Percentiles rank a stretch among this genome's conserved stretches.
phyloP scores from a whole-genome alignment of 2,888 invertebrate species.

The Hemaris fuciformis region DNA sequence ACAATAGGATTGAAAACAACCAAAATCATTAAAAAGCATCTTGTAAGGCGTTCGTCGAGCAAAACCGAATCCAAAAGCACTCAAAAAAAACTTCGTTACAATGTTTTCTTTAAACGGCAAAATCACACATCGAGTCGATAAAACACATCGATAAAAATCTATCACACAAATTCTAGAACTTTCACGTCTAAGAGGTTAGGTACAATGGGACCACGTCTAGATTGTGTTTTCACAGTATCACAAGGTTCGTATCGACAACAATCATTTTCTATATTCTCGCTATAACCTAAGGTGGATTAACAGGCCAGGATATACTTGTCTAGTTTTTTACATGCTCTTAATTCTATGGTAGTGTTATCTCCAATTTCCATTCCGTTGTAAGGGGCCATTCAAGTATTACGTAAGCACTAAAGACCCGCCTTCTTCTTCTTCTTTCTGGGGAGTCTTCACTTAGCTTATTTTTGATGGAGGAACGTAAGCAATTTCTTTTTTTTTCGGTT shows the following conservation, averaged over 20 bases:
- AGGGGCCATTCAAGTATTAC: too few species aligned
- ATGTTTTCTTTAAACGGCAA: not conserved
- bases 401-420: too few species aligned
- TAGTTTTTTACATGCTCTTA: not conserved
- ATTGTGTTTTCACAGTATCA: not conserved
- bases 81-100: not conserved
- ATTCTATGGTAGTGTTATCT: not conserved
- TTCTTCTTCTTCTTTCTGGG: too few species aligned
- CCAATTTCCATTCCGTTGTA: not conserved
- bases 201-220: not conserved
- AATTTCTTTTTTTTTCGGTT: too few species aligned
- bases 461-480: too few species aligned
- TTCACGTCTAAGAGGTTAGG: not conserved
- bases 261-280: not conserved
- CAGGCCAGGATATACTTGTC: not conserved
- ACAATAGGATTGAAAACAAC: not conserved
- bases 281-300: not conserved
- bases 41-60: not conserved
- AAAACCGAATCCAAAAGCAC: conserved; percentile 6
- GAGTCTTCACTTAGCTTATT: too few species aligned
- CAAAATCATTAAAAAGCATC: not conserved
- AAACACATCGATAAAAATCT: not conserved
- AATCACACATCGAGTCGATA: not conserved
- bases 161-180: not conserved
- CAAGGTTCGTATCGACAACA: not conserved